Evolutionary conservation across 2,888 invertebrate species (phyloP).

Genomic region (Philereme vetulata): DNA sequence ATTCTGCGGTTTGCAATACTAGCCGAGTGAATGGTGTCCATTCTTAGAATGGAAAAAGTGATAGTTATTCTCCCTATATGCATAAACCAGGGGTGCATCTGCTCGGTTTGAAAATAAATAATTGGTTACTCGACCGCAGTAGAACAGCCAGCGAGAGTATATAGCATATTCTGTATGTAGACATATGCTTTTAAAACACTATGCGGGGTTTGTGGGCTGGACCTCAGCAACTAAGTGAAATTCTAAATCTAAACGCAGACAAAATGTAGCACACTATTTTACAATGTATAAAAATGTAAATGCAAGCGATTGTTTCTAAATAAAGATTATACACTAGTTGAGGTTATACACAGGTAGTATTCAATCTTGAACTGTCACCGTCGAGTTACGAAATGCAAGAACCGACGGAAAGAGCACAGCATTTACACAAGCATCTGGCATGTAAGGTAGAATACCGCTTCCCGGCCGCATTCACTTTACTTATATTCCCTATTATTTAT

Average conservation of each 20-base stretch:
- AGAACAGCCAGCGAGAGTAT: slow-evolving; percentile 14
- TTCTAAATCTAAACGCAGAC: slow-evolving; percentile 2
- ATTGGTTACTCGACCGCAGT: slow-evolving; percentile 32
- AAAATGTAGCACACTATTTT: slow-evolving; percentile 20
- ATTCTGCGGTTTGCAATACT: slow-evolving; percentile 68
- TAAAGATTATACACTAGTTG: slow-evolving; percentile 53
- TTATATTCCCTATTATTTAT: slow-evolving; percentile 81
- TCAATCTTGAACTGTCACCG: slow-evolving; percentile 63
- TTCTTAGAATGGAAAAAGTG: slow-evolving; percentile 53
- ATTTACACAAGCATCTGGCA: slow-evolving; percentile 72
- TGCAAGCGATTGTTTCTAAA: slow-evolving; percentile 59
- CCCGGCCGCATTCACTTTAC: slow-evolving; percentile 79
- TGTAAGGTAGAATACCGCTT: slow-evolving; percentile 78
- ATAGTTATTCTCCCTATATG: slow-evolving; percentile 41
- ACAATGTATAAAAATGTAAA: slow-evolving; percentile 43
- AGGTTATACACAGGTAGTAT: slow-evolving; percentile 42
- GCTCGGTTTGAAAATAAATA: slow-evolving; percentile 39
- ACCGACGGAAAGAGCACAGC: slow-evolving; percentile 59
- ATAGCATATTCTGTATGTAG: slow-evolving; percentile 9
- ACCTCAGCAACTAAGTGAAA: slow-evolving; percentile 16
- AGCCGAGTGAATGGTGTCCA: slow-evolving; percentile 50
- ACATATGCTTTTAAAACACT: neutral
- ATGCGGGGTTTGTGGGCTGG: slow-evolving; percentile 5
- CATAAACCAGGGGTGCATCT: slow-evolving; percentile 30
- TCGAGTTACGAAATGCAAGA: slow-evolving; percentile 66